These are phyloP conservation scores for Callyntrura sp. DNA, from an alignment of 2,888 invertebrate genomes.

Conservation along the genomic window DNA sequence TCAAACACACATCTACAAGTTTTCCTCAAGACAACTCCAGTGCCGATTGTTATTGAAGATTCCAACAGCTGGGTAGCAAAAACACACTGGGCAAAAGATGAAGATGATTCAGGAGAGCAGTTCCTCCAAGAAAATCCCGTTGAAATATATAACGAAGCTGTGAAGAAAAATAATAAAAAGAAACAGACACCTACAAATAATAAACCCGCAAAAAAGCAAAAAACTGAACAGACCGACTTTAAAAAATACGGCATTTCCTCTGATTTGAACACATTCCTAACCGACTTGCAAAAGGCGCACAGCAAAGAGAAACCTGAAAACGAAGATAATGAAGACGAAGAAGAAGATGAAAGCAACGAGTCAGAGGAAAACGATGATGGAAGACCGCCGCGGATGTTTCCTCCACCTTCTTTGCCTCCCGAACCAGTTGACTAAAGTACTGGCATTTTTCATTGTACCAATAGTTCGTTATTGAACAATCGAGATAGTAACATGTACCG, in stretches of 20 bases:
- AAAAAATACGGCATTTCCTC: neutral
- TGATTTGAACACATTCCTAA: conserved; percentile 7
- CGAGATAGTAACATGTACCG: too few species aligned
- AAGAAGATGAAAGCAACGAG: conserved; percentile 51
- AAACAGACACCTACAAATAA: neutral
- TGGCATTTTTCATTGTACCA: neutral
- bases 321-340: conserved; percentile 43
- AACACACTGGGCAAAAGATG: neutral
- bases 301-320: conserved; percentile 2
- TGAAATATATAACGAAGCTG: neutral
- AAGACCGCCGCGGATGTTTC: neutral
- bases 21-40: conserved; percentile 4
- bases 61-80: conserved; percentile 22
- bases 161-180: neutral
- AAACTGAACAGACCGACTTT: neutral
- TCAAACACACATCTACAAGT: neutral
- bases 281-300: neutral
- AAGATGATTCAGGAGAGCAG: conserved; percentile 56
- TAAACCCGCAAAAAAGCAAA: neutral
- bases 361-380: conserved; percentile 53
- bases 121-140: conserved; percentile 3
- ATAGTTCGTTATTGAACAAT: too few species aligned
- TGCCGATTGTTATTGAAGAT: conserved; percentile 48
- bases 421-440: conserved; percentile 28
- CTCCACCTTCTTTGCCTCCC: neutral